Conservation (phyloP, 2,888 invertebrate species). For the Octodonta nipae region DNA sequence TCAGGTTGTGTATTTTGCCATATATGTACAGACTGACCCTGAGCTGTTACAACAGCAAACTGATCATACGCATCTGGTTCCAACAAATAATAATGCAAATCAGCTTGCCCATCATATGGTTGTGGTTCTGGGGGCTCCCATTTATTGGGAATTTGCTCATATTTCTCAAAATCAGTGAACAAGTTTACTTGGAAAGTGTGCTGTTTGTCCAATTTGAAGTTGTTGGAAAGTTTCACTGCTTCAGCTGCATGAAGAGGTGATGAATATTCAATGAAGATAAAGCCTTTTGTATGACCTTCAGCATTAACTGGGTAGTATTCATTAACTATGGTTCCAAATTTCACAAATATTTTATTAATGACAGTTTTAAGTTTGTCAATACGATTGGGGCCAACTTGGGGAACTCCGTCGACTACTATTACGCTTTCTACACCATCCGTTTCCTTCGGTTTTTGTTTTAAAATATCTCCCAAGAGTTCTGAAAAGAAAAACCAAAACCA, state of each 20-base stretch:
- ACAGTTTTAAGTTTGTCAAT: slow-evolving; percentile 86
- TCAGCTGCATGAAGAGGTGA: slow-evolving; percentile 73
- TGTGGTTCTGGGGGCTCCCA: slow-evolving; percentile 86
- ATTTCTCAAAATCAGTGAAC: slow-evolving; percentile 92
- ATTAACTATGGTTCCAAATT: slow-evolving; percentile 76
- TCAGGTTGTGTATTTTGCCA: slow-evolving; percentile 86
- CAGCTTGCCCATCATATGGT: slow-evolving; percentile 82
- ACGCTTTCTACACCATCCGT: slow-evolving; percentile 93
- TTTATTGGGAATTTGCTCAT: slow-evolving; percentile 76
- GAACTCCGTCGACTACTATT: slow-evolving; percentile 91
- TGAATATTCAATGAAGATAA: slow-evolving; percentile 83
- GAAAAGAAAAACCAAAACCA: slow-evolving; percentile 26
- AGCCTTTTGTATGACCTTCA: slow-evolving; percentile 73
- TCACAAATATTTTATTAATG: slow-evolving; percentile 78
- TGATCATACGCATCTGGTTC: slow-evolving; percentile 95
- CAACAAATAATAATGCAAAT: slow-evolving; percentile 81
- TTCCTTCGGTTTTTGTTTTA: slow-evolving; percentile 81
- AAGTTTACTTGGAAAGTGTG: slow-evolving; percentile 77
- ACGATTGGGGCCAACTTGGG: slow-evolving; percentile 83
- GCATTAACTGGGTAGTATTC: slow-evolving; percentile 78
- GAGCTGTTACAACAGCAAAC: slow-evolving; percentile 77
- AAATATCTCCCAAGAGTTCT: slow-evolving; percentile 86
- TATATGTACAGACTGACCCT: slow-evolving; percentile 57
- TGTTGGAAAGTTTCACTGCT: slow-evolving; percentile 78
- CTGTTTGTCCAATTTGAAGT: slow-evolving; percentile 88